Percentiles rank a stretch among this genome's conserved stretches.
Evolutionary conservation across 1,140 invertebrate genomes (phyloP).

Genomic region (Temnothorax nylanderi): DNA sequence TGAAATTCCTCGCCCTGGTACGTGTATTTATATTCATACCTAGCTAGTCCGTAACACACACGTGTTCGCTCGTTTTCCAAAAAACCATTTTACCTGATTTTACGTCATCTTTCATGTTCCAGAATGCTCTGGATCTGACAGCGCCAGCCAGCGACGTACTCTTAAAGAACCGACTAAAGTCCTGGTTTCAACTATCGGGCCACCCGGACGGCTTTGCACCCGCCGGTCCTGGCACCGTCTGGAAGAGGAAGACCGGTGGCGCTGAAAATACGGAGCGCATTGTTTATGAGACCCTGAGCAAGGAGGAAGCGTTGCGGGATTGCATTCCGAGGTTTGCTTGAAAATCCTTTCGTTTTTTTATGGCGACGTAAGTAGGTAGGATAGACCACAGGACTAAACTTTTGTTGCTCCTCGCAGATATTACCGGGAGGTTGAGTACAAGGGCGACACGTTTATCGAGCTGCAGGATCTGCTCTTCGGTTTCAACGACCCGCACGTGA

Average conservation of each 20-base stretch:
- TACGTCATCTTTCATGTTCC: slow-evolving; percentile 80
- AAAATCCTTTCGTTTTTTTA: background rate
- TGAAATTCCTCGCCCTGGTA: slow-evolving; percentile 82
- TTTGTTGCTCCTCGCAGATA: slow-evolving; percentile 84
- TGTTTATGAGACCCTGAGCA: slow-evolving; percentile 93
- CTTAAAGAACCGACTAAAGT: slow-evolving; percentile 90
- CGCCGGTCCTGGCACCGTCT: slow-evolving; percentile 96
- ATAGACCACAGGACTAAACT: background rate
- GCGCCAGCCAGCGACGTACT: slow-evolving; percentile 96
- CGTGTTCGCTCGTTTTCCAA: background rate
- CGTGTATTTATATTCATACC: slow-evolving; percentile 22
- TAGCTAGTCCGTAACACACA: background rate
- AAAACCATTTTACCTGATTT: background rate
- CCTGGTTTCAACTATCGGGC: slow-evolving; percentile 97
- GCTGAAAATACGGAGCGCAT: slow-evolving; percentile 91
- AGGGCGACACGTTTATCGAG: slow-evolving; percentile 95
- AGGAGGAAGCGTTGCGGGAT: slow-evolving; percentile 90
- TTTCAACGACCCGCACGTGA: slow-evolving; percentile 94
- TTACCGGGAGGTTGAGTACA: slow-evolving; percentile 94
- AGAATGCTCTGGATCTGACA: slow-evolving; percentile 97
- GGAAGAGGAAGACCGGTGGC: slow-evolving; percentile 92
- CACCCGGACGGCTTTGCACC: slow-evolving; percentile 97
- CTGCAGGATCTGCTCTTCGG: slow-evolving; percentile 95
- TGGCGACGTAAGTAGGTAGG: background rate
- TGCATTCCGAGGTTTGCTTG: slow-evolving; percentile 90